Base-by-base conservation (phyloP, 1,140 invertebrate genomes). In the Mamestra configurata region DNA sequence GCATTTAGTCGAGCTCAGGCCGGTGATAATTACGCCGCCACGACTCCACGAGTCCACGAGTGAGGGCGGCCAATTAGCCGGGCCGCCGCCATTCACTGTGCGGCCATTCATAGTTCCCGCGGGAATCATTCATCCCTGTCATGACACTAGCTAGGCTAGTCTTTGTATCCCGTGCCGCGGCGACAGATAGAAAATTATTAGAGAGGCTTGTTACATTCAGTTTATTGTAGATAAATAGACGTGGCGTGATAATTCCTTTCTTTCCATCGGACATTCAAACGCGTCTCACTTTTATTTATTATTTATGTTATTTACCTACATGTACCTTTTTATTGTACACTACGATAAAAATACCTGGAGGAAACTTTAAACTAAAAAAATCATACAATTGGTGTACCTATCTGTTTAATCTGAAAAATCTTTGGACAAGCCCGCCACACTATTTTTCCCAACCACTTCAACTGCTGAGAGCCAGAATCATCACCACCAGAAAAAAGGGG, bases 1-100 rank as follows among this genome's bases (percentile, higher is more conserved):
- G 71, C 80, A 71, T 77, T 84, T 80, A 80, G 83, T 79, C 20
- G 37, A 76, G 57, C 24, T n/a, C 53, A 59, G 77, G 51, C 66
- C 51, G 64, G 71, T 77, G 83, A 84, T 84, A 84, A 84, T 84
- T 84, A 84, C 81, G 80, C 83, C n/a, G 35, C 53, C 79, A 77
- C 79, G 83, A 76, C 20, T 70, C 66, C 66, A 43, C 79, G 83
- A 76, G 40, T 70, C 66, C 66, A 43, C 73, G 57, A 76, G 46
- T 24, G 15, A 55, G 73, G 49, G 53, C 64, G 70, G 71, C 82
- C 81, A 82, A 84, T 84, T 84, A 84, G 81, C 51, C 72, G 61
- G 43, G 46, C 76, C 37, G 57, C 79, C 79, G 59, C 79, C 83
- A 80, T 84, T 82, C 55, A 82, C 61, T 79, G 61, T 5, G 55